Percentiles rank a stretch among this genome's conserved stretches.
Evolutionary conservation across 1,140 invertebrate species (phyloP).

Genomic region (Cyrtorhinus lividipennis): DNA sequence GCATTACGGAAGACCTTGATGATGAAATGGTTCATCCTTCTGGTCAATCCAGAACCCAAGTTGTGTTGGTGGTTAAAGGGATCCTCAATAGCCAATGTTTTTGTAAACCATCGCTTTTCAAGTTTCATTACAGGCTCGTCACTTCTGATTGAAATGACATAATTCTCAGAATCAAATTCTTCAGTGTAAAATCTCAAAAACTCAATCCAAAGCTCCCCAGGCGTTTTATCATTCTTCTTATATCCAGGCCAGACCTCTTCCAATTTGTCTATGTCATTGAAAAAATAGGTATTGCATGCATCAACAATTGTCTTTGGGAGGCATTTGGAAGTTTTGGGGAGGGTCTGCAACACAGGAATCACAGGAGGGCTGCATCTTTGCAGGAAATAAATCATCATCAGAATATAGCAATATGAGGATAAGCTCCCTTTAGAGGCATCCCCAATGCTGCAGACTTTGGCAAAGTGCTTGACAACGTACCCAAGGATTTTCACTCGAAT

Average conservation of each 20-base stretch:
- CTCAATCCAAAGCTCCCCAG: conserved; percentile 40
- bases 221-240: conserved; percentile 33
- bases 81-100: conserved; percentile 45
- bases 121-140: conserved; percentile 33
- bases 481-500: conserved; percentile 38
- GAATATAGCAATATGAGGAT: conserved; percentile 47
- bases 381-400: conserved; percentile 45
- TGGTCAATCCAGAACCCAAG: conserved; percentile 39
- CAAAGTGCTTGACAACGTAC: conserved; percentile 42
- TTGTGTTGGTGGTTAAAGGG: conserved; percentile 46
- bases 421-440: conserved; percentile 47
- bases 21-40: conserved; percentile 43
- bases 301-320: not conserved
- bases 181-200: conserved; percentile 42
- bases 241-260: not conserved
- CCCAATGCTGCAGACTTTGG: conserved; percentile 45
- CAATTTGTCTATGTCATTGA: not conserved
- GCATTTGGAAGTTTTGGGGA: not conserved
- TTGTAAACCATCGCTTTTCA: conserved; percentile 43
- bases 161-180: conserved; percentile 37
- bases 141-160: conserved; percentile 41
- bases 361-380: conserved; percentile 42
- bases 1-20: conserved; percentile 36
- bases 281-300: not conserved
- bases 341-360: conserved; percentile 42